Percentiles rank a stretch among this genome's conserved stretches.
These are phyloP conservation scores for Hycleus phaleratus DNA, from an alignment of 1,140 invertebrate species.

Conservation along the genomic window DNA sequence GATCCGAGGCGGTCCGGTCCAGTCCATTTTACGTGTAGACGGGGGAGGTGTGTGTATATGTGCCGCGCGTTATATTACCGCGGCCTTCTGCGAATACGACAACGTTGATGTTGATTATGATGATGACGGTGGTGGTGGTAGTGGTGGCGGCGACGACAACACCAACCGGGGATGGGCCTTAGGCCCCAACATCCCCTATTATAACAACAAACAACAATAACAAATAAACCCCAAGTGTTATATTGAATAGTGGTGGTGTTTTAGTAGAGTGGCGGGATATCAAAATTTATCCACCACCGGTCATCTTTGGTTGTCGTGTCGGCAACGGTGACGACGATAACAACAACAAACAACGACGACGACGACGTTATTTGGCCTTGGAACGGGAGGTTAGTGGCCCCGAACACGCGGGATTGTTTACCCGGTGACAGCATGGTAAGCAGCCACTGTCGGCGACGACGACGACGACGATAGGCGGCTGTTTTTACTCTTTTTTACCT, in stretches of 20 bases:
- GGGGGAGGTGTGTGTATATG: constrained; percentile 17
- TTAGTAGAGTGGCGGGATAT: constrained; percentile 23
- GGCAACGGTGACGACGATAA: constrained; percentile 18
- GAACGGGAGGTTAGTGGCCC: constrained; percentile 37
- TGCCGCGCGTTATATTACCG: neutral
- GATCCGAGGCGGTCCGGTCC: constrained; percentile 27
- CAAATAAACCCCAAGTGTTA: too few relatives aligned
- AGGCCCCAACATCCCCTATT: neutral
- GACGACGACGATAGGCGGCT: constrained; percentile 8
- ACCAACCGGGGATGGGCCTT: neutral
- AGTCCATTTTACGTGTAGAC: constrained; percentile 29
- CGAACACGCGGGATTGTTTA: constrained; percentile 39
- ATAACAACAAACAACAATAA: too few relatives aligned
- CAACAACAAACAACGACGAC: too few relatives aligned
- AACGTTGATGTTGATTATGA: constrained; percentile 1
- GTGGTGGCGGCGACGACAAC: constrained; percentile 7
- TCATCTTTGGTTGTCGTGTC: constrained; percentile 23
- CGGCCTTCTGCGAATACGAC: constrained; percentile 1
- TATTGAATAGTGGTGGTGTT: neutral
- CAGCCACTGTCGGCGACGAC: constrained; percentile 5
- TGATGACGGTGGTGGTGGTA: constrained; percentile 16
- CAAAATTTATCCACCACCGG: constrained; percentile 19
- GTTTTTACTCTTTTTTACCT: constrained; percentile 3
- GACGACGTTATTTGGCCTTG: constrained; percentile 30
- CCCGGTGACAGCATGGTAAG: constrained; percentile 27